These are phyloP conservation scores for Campylorhamphus procurvoides DNA, from an alignment of 2,113 vertebrate species.

Conservation along the genomic window DNA sequence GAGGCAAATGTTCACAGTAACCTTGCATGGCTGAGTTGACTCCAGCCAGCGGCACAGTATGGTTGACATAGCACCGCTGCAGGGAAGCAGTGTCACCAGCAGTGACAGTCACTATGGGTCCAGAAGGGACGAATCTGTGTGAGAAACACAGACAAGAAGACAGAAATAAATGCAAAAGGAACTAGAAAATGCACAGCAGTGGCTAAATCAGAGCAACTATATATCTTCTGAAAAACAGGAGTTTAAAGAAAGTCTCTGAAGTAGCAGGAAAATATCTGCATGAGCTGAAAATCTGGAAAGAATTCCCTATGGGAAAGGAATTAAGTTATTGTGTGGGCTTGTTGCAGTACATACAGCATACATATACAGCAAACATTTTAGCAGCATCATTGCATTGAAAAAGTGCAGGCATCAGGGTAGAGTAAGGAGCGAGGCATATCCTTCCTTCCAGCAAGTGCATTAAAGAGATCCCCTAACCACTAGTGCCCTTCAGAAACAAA, in stretches of 20 bases:
- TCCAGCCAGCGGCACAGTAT: constrained; percentile 3
- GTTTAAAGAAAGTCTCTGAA: not conserved
- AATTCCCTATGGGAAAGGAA: not conserved
- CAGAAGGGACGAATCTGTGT: not conserved
- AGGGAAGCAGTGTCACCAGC: constrained; percentile 1
- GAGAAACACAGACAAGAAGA: not conserved
- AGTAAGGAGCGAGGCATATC: accelerated
- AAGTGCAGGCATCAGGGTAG: not conserved
- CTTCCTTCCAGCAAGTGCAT: not conserved
- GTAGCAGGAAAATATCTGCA: not conserved
- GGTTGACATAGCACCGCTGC: not conserved
- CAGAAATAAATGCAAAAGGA: not conserved
- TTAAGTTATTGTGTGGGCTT: not conserved
- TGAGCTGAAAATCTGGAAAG: not conserved
- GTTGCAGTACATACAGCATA: not conserved
- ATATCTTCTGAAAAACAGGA: not conserved
- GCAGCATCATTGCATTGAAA: not conserved
- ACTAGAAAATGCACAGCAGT: not conserved
- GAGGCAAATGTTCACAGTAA: not conserved
- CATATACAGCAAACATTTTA: not conserved
- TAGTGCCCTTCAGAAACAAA: not conserved
- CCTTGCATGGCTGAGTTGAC: constrained; percentile 7
- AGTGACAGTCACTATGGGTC: not conserved
- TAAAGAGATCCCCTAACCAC: not conserved
- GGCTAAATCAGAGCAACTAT: not conserved